Evolutionary conservation across 2,797 vertebrate genomes (phyloP).

Genomic region (Pangasius mekongensis): DNA sequence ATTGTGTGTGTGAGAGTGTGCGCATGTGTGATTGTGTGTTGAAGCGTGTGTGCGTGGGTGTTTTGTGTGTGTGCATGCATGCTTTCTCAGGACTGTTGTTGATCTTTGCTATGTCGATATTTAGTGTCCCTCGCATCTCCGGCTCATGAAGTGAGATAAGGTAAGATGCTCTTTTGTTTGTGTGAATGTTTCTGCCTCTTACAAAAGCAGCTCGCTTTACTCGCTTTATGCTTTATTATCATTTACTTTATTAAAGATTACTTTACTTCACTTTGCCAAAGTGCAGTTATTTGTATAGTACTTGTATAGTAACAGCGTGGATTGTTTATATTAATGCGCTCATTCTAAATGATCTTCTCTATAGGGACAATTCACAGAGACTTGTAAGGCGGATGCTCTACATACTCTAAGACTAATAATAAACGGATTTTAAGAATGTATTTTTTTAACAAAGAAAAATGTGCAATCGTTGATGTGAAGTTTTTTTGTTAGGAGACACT

Average conservation of each 20-base stretch:
- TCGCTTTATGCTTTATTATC: neutral
- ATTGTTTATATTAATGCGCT: neutral
- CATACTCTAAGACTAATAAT: neutral
- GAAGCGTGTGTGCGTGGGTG: neutral
- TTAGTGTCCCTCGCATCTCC: neutral
- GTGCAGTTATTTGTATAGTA: neutral
- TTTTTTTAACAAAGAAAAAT: neutral
- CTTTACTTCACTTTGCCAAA: neutral
- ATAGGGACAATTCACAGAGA: neutral
- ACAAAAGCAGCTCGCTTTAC: neutral
- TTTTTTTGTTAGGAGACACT: neutral
- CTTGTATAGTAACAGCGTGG: neutral
- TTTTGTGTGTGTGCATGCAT: neutral
- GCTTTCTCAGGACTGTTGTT: neutral
- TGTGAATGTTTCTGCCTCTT: neutral
- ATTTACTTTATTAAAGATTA: neutral
- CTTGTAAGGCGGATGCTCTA: neutral
- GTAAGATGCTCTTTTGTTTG: conserved; percentile 9
- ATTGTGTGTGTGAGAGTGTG: neutral
- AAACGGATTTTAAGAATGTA: neutral
- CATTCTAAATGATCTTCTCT: neutral
- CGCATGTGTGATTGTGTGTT: neutral
- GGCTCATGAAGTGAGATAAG: neutral
- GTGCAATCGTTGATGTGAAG: neutral
- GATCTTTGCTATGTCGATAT: neutral